A percentile compares a stretch with the other conserved stretches of the same genome.
Evolutionary conservation across 1,140 invertebrate genomes (phyloP).

Genomic region (Druon quercuslanigerum): DNA sequence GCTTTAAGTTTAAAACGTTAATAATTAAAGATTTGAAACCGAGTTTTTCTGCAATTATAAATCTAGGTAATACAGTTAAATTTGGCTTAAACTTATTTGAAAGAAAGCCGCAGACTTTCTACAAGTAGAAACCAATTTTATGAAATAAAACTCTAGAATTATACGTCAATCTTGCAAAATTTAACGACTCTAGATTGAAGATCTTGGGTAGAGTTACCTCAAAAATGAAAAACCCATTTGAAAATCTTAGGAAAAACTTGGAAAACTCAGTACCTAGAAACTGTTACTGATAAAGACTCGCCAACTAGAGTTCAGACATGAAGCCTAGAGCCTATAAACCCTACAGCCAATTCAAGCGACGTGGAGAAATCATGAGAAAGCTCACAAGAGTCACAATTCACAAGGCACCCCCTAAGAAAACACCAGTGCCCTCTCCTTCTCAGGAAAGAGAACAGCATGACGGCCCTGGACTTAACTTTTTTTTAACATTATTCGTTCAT

Average conservation of each 20-base stretch:
- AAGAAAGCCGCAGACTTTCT: too few species aligned
- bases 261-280: background rate
- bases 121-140: too few species aligned
- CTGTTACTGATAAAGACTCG: background rate
- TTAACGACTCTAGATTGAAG: background rate
- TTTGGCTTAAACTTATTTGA: too few species aligned
- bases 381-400: conserved; percentile 29
- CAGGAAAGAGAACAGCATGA: conserved; percentile 35
- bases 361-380: conserved; percentile 47
- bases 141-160: too few species aligned
- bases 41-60: too few species aligned
- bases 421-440: background rate
- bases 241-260: background rate
- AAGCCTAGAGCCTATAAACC: background rate
- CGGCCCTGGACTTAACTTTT: conserved; percentile 62
- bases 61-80: too few species aligned
- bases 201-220: background rate
- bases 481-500: conserved; percentile 64
- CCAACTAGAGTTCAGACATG: background rate
- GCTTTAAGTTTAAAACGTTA: too few species aligned
- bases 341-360: background rate
- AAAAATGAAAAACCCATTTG: background rate
- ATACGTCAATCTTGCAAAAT: too few species aligned
- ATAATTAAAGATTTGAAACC: too few species aligned
- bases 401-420: conserved; percentile 32